Percentiles rank a stretch among this genome's conserved stretches.
These are phyloP conservation scores for Artemia franciscana DNA, from an alignment of 1,140 invertebrate genomes.

Conservation along the genomic window DNA sequence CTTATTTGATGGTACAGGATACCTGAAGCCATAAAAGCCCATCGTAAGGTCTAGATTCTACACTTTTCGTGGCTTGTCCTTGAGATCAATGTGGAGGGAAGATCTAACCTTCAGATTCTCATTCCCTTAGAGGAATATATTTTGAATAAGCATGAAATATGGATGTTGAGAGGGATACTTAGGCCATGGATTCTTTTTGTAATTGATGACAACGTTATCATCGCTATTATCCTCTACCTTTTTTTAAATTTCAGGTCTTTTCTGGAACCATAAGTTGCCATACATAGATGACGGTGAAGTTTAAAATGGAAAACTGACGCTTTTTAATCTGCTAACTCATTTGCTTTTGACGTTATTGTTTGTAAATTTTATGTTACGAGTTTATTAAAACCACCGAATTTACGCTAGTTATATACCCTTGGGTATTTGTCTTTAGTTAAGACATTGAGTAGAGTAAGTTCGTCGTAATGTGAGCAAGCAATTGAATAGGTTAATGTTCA, in stretches of 20 bases:
- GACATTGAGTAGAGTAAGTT: too few relatives aligned
- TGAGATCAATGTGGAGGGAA: background rate
- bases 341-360: background rate
- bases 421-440: too few relatives aligned
- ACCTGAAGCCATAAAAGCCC: too few relatives aligned
- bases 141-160: background rate
- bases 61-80: too few relatives aligned
- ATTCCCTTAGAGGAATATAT: background rate
- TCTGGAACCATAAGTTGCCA: background rate
- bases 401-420: too few relatives aligned
- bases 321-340: background rate
- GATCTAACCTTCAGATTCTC: background rate
- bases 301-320: background rate
- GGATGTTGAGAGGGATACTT: background rate
- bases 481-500: too few relatives aligned
- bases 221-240: background rate
- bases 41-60: too few relatives aligned
- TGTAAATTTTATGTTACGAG: background rate
- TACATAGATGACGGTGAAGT: background rate
- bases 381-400: too few relatives aligned
- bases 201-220: too few relatives aligned
- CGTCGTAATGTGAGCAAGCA: too few relatives aligned
- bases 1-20: too few relatives aligned
- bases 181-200: background rate
- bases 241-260: background rate